A percentile compares a stretch with the other conserved stretches of the same genome.
These are phyloP conservation scores for Micropoecilia bifurca DNA, from an alignment of 2,797 vertebrate genomes.

Conservation along the genomic window DNA sequence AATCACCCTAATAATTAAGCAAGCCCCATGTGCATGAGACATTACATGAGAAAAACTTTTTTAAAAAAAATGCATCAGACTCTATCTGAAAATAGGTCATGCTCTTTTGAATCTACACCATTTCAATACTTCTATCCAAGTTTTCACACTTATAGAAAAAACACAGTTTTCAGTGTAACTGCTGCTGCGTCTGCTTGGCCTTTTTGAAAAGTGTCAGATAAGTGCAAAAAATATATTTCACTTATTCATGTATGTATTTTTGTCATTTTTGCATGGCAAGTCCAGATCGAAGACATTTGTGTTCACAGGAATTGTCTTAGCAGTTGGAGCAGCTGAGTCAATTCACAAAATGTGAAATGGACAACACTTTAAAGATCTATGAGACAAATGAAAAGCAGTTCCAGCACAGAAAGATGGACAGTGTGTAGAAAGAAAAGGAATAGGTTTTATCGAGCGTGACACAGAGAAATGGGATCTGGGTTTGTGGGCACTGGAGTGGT, in stretches of 20 bases:
- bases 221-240: neutral
- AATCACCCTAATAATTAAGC: neutral
- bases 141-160: neutral
- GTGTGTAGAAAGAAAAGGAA: slow-evolving; percentile 58
- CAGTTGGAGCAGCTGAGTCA: slow-evolving; percentile 15
- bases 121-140: neutral
- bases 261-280: slow-evolving; percentile 5
- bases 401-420: slow-evolving; percentile 50
- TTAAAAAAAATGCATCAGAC: slow-evolving; percentile 8
- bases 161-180: slow-evolving; percentile 1
- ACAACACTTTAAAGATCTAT: slow-evolving; percentile 45
- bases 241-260: neutral
- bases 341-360: slow-evolving; percentile 50
- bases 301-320: slow-evolving; percentile 13
- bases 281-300: slow-evolving; percentile 13
- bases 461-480: slow-evolving; percentile 76
- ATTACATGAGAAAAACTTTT: neutral
- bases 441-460: slow-evolving; percentile 79
- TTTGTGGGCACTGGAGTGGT: slow-evolving; percentile 66
- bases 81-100: neutral
- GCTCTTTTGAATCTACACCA: neutral
- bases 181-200: neutral
- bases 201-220: neutral
- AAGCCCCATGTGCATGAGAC: neutral
- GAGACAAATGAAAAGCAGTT: slow-evolving; percentile 64